These are phyloP conservation scores for Myotis davidii DNA, from an alignment of 2,113 vertebrate genomes.

Conservation along the genomic window DNA sequence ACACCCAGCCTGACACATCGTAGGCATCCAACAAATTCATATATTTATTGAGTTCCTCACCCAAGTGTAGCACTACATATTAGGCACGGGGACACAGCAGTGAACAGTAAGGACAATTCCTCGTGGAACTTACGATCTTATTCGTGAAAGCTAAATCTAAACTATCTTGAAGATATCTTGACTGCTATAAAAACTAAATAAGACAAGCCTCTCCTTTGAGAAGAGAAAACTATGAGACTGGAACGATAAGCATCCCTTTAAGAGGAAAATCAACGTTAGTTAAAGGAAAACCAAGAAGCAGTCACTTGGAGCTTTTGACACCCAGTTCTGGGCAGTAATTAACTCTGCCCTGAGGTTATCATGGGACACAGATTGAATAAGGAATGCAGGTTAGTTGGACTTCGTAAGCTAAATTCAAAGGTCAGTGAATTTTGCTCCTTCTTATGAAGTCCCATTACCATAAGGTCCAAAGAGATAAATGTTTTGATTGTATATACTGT, in stretches of 20 bases:
- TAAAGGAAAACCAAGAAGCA: background rate
- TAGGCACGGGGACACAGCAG: background rate
- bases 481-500: background rate
- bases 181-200: background rate
- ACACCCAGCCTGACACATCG: background rate
- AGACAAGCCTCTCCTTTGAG: background rate
- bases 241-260: background rate
- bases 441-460: background rate
- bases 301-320: background rate
- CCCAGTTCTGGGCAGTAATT: background rate
- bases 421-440: background rate
- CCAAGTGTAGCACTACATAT: background rate
- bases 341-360: background rate
- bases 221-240: background rate
- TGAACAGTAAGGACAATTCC: background rate
- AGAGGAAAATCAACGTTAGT: background rate
- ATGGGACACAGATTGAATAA: background rate
- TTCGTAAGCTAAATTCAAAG: background rate
- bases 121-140: background rate
- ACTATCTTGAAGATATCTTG: background rate
- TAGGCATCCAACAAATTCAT: background rate
- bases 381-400: background rate
- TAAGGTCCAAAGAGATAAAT: background rate
- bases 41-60: background rate
- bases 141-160: background rate